Base-by-base conservation (phyloP, 2,797 vertebrate genomes). In the Sebastes cheni region DNA sequence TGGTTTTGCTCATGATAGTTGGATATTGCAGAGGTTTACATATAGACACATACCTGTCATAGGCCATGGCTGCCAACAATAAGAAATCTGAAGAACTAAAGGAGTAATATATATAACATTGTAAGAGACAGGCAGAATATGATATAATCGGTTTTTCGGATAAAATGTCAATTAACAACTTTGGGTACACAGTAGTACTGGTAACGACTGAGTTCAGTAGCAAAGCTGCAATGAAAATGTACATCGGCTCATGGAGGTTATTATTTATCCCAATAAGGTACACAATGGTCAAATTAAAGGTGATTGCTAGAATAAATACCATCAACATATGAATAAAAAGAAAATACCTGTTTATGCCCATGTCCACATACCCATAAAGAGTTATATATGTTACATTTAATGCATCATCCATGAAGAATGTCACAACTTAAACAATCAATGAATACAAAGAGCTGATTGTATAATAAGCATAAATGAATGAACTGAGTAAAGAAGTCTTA, bases 181-280 rank as follows among this genome's bases (percentile, higher is more conserved):
- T 79, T 29, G 87, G 85, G 75, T 87, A 89, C 9, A 86, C 34
- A 18, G 11, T 25, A 5, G 58, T 83, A 36, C 62, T 78, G 61
- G 60, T 71, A 6, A 85, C 5, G 6, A 88, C 13, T 8, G 85
- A 74, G 75, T 88, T 90, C 9, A 65, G 5, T 2, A 81, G 36
- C 66, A 90, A 60, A 42, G 84, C 84, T 14, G 84, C 88, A 16
- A 88, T 85, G 12, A 88, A 88, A 46, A 88, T 29, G 58, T 90
- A 89, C 89, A 90, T 89, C 0, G 88, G 86, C 30, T 90, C 77
- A 60, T 90, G 88, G 20, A 90, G 83, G 32, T 52, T 70, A 22
- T 56, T 46, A 46, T 88, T 78, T 20, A 22, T 56, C 23, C 65
- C 72, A 4, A 91, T 80, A 1, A 90, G 70, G 7, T 3, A 82